These are phyloP conservation scores for Meghimatium bilineatum DNA, from an alignment of 2,888 invertebrate genomes.

Conservation along the genomic window DNA sequence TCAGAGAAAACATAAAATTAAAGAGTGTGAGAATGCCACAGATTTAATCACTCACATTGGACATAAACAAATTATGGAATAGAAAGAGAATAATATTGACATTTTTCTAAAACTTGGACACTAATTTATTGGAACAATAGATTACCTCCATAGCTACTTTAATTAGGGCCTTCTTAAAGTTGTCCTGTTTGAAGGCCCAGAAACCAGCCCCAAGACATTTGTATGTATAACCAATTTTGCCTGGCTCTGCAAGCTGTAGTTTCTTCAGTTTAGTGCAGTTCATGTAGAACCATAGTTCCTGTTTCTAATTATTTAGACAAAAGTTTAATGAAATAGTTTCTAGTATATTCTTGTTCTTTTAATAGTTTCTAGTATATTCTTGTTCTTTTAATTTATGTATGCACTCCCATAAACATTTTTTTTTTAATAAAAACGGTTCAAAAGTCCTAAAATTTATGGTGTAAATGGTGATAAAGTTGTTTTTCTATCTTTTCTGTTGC, in stretches of 20 bases:
- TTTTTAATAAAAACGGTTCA: too few species aligned
- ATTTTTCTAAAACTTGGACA: neutral
- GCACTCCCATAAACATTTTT: neutral
- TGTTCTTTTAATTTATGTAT: neutral
- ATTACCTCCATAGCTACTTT: constrained; percentile 59
- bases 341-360: neutral
- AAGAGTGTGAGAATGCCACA: too few species aligned
- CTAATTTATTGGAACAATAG: neutral
- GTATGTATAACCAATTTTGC: constrained; percentile 63
- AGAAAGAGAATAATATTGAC: neutral
- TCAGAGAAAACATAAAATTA: too few species aligned
- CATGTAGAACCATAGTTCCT: constrained; percentile 52
- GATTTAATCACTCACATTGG: too few species aligned
- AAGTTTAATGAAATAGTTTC: neutral
- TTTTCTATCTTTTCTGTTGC: too few species aligned
- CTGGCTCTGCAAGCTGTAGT: constrained; percentile 55
- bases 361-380: neutral
- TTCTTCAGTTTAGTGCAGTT: constrained; percentile 51
- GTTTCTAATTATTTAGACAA: constrained; percentile 40
- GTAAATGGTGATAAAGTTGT: too few species aligned
- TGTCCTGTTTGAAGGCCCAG: constrained; percentile 62
- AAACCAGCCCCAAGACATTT: constrained; percentile 65
- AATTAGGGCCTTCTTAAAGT: constrained; percentile 61
- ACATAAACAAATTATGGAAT: too few species aligned
- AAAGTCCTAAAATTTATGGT: too few species aligned